These are phyloP conservation scores for Prietella phreatophila DNA, from an alignment of 2,113 vertebrate species.

Conservation along the genomic window DNA sequence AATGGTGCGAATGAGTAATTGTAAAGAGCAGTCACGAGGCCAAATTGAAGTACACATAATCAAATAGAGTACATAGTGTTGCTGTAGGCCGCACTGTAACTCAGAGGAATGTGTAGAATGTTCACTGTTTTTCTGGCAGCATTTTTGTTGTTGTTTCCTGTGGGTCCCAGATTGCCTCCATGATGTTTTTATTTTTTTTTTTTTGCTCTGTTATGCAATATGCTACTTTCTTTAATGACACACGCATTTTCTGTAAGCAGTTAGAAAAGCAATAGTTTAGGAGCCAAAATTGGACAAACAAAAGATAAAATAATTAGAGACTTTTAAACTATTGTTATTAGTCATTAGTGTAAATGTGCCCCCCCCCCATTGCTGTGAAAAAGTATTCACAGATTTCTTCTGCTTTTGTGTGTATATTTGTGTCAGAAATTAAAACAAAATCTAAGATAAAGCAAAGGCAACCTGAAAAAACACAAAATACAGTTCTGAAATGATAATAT, in stretches of 20 bases:
- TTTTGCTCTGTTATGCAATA: neutral
- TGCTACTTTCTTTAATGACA: neutral
- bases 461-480: no score
- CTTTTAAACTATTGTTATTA: neutral
- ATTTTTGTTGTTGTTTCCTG: neutral
- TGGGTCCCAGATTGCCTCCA: neutral
- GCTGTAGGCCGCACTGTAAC: neutral
- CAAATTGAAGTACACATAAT: neutral
- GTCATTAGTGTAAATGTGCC: neutral
- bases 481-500: no score
- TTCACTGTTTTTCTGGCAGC: neutral
- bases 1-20: neutral
- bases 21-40: neutral
- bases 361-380: no score
- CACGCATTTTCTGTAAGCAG: neutral
- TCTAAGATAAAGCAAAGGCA: no score
- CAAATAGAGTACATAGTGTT: neutral
- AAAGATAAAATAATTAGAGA: neutral
- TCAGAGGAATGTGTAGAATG: conserved; percentile 60
- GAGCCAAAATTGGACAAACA: neutral
- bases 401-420: no score
- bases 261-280: neutral
- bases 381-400: no score
- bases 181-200: neutral
- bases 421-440: no score